Percentiles rank a stretch among this genome's conserved stretches.
Conservation (phyloP, 1,140 invertebrate genomes). For the Heliconius hermathena region DNA sequence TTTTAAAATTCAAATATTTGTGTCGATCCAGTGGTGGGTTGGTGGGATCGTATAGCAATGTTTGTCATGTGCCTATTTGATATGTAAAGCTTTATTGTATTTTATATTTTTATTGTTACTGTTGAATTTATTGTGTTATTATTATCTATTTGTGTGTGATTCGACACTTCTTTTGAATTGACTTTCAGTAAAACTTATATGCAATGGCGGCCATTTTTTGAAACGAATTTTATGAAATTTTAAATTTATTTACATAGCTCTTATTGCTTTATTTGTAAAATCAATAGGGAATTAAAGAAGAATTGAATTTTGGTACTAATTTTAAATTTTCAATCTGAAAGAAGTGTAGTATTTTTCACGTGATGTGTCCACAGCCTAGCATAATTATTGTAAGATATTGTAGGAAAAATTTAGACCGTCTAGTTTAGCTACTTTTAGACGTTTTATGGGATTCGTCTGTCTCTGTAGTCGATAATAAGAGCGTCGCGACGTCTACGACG, state of each 20-base stretch:
- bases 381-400: constrained; percentile 40
- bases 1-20: background rate
- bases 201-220: background rate
- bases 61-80: constrained; percentile 4
- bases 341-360: background rate
- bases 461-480: constrained; percentile 32
- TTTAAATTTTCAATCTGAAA: constrained; percentile 2
- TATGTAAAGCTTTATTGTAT: constrained; percentile 15
- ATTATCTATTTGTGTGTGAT: constrained; percentile 9
- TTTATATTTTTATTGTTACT: constrained; percentile 26
- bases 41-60: background rate
- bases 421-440: constrained; percentile 37
- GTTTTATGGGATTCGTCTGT: constrained; percentile 41
- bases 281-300: too few species aligned
- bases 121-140: constrained; percentile 32
- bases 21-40: background rate
- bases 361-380: constrained; percentile 42
- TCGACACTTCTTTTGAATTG: background rate
- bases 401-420: constrained; percentile 23
- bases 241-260: too few species aligned
- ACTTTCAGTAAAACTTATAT: background rate
- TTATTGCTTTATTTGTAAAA: too few species aligned
- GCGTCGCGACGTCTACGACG: constrained; percentile 50
- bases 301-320: too few species aligned
- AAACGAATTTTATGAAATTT: background rate